Evolutionary conservation across 1,140 invertebrate species (phyloP), one percentile per base, ranked within the genome.

Genomic region (Eubasilissa regina): DNA sequence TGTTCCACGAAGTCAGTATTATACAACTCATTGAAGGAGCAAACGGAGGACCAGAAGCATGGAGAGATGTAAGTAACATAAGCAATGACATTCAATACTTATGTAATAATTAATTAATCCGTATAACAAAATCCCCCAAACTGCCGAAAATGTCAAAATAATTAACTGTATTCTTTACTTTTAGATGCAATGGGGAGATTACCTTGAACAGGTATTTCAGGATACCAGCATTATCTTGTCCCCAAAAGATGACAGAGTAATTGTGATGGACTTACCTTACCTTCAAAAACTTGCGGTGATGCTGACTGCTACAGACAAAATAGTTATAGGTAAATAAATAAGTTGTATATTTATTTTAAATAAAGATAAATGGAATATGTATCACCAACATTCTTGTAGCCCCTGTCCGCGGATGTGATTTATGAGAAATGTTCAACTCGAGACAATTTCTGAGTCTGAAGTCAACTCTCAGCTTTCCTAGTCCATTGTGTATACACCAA

Each of bases 1-100:
- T 94, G 19, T 95, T 95, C 85, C 92, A 95, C 85, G 94, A 94
- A 83, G 92, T 94, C 76, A 93, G 90, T 13, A 88, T 95, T 0
- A 84, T 87, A 25, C 91, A 95, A 47, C 87, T 96, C 19, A 79
- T 85, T 84, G 77, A 90, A 85, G 84, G 92, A 85, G 87, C 86
- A 80, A 78, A 79, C 77, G 84, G 89, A 64, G 85, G 87, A 70
- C 86, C 90, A 81, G 86, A 84, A 11, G 84, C 89, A 58, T 90
- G 89, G 89, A 86, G 85, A 77, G 84, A 87, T 83, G 89, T 90
- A 86, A 84, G 77, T 70, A 6, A 3, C 25, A 35, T 3, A 35
- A 35, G n/a, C n/a, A n/a, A n/a, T n/a, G n/a, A n/a, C n/a, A n/a
- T n/a, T 35, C 1, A 3, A 35, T 6, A 35, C 25, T 35, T 3